Evolutionary conservation across 2,797 vertebrate genomes (phyloP).

Genomic region (Clarias fuscus): DNA sequence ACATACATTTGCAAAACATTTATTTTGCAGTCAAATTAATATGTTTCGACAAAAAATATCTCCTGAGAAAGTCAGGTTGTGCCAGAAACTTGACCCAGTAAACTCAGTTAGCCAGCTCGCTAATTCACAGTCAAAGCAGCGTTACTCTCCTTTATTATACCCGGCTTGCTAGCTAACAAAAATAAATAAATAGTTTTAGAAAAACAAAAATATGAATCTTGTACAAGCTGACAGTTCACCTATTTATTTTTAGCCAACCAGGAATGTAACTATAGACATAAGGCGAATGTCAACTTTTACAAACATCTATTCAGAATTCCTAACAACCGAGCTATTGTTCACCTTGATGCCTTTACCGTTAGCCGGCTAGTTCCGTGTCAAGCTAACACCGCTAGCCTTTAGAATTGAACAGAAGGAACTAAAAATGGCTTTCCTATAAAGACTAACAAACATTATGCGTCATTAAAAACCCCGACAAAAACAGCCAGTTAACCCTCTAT

Average conservation of each 20-base stretch:
- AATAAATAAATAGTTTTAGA: not conserved
- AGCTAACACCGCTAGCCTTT: slow-evolving; percentile 3
- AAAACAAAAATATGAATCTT: not conserved
- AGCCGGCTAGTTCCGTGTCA: slow-evolving; percentile 29
- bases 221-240: not conserved
- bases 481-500: not conserved
- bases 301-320: not conserved
- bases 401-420: not conserved
- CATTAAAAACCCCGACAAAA: not conserved
- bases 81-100: not conserved
- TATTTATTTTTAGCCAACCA: not conserved
- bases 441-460: not conserved
- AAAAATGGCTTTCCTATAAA: slow-evolving; percentile 1
- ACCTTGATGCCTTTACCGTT: slow-evolving; percentile 26
- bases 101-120: not conserved
- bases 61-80: not conserved
- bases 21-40: not conserved
- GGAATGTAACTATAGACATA: not conserved
- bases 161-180: slow-evolving; percentile 1
- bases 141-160: slow-evolving; percentile 5
- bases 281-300: not conserved
- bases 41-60: not conserved
- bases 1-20: not conserved
- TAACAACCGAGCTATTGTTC: slow-evolving; percentile 30
- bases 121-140: not conserved